A percentile compares a stretch with the other conserved stretches of the same genome.
phyloP scores from a whole-genome alignment of 2,888 invertebrate species.

The Coleophora deauratella region DNA sequence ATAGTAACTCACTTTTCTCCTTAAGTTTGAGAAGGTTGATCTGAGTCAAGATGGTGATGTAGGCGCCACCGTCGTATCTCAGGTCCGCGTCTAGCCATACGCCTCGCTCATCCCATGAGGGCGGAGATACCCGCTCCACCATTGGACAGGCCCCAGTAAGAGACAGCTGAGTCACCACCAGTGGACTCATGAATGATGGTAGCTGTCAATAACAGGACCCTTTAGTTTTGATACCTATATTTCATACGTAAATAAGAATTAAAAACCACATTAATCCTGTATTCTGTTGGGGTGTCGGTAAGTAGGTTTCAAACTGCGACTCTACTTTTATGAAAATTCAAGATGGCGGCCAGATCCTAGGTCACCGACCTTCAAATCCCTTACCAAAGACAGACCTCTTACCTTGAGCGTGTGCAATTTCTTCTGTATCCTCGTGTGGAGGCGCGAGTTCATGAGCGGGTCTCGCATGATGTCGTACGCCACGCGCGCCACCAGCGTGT shows the following conservation, averaged over 20 bases:
- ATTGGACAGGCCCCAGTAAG: slow-evolving; percentile 81
- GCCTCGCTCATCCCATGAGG: slow-evolving; percentile 82
- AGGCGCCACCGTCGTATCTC: slow-evolving; percentile 83
- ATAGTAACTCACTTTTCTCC: slow-evolving; percentile 53
- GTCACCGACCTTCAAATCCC: too few species aligned
- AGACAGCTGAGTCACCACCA: slow-evolving; percentile 83
- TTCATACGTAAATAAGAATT: too few species aligned
- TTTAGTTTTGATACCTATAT: too few species aligned
- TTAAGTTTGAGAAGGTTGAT: slow-evolving; percentile 79
- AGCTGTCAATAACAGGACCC: slow-evolving; percentile 66
- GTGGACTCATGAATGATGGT: slow-evolving; percentile 91
- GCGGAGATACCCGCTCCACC: slow-evolving; percentile 76
- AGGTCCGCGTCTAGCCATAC: slow-evolving; percentile 92
- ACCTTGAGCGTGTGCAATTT: slow-evolving; percentile 90
- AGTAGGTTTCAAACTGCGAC: too few species aligned
- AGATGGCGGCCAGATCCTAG: too few species aligned
- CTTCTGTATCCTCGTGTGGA: slow-evolving; percentile 87
- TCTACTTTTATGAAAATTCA: too few species aligned
- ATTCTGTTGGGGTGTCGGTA: too few species aligned
- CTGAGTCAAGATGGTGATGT: slow-evolving; percentile 90
- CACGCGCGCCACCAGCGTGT: slow-evolving; percentile 83
- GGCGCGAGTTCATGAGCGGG: slow-evolving; percentile 77
- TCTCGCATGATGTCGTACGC: slow-evolving; percentile 89
- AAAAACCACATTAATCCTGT: too few species aligned
- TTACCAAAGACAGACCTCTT: too few species aligned